Base-by-base conservation (phyloP, 92 coral and sea anemone species). In the Anthopleura xanthogrammica region DNA sequence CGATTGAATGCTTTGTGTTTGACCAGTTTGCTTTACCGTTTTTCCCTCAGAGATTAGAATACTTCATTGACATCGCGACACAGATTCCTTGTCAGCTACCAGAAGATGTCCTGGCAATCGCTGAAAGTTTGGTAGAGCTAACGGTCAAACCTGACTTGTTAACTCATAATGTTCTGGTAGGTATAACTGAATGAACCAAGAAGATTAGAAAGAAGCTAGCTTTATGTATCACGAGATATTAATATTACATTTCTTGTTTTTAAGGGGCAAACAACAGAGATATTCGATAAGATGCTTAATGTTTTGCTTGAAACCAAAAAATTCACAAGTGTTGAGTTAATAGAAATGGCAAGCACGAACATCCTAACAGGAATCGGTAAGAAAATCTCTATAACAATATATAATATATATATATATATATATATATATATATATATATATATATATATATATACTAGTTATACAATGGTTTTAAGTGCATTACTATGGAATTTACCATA, bases 41-140 rank as follows among this genome's bases (percentile, higher is more conserved):
- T 29, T 16, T 20, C 14, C 57, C 7, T 16, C 36, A 77, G 80
- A 50, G 40, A 2, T 17, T 77, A 16, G 80, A 77, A 23, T 16
- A 7, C 41, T 77, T 77, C 14, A 23, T 77, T n/a, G 40, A 77
- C 41, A 23, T 77, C 29, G 80, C 80, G 5, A 12, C 60, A 23
- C 6, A 24, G 24, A 77, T 77, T 50, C 84, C 84, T 36, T 81
- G 77, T 52, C 77, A 81, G 13, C 65, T 72, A 12, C 84, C 84
- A 24, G 84, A 81, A 20, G 84, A 81, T 22, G 84, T 81, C 14
- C 2, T 81, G 62, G 41, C 84, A 19, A 70, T 81, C 41, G 55
- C 84, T 52, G 77, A 52, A 13, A 50, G 62, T 81, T 58, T 81
- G 16, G 60, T 75, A 2, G 58, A 52, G 40, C 46, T 77, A 58